phyloP scores from a whole-genome alignment of 2,888 invertebrate species.

The Tanypteryx hageni region DNA sequence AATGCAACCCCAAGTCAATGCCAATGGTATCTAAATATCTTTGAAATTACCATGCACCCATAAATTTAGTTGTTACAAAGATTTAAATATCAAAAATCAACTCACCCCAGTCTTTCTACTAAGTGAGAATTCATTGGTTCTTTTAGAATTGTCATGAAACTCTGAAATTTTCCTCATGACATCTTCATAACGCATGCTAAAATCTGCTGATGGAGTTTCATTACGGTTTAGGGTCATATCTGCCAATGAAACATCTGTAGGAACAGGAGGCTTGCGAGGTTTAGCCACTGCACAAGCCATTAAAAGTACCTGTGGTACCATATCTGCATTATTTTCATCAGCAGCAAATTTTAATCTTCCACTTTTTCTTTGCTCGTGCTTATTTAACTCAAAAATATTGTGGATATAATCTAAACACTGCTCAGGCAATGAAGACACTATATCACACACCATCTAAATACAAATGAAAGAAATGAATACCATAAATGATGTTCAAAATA shows the following conservation, averaged over 20 bases:
- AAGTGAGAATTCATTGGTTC: constrained; percentile 62
- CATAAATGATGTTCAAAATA: neutral
- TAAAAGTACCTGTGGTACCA: neutral
- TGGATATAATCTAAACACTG: neutral
- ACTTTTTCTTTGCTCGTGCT: neutral
- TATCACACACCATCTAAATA: constrained; percentile 34
- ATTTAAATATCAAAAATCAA: constrained; percentile 3
- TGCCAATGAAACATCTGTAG: constrained; percentile 70
- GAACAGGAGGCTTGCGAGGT: constrained; percentile 2
- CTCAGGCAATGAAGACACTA: neutral
- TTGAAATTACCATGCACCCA: neutral
- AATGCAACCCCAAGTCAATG: too few relatives aligned
- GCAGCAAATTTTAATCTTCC: neutral
- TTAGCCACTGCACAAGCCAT: constrained; percentile 47
- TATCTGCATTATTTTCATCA: neutral
- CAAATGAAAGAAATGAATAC: neutral
- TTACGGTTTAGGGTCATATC: constrained; percentile 78
- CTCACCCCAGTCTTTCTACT: constrained; percentile 67
- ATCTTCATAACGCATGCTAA: constrained; percentile 45
- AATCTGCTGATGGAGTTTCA: constrained; percentile 66
- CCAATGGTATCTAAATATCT: too few relatives aligned
- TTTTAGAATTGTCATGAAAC: constrained; percentile 33
- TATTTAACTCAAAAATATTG: neutral
- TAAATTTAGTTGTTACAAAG: neutral
- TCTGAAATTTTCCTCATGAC: constrained; percentile 41